Conservation (phyloP, 2,797 vertebrate species). For the Chromobotia macracanthus region DNA sequence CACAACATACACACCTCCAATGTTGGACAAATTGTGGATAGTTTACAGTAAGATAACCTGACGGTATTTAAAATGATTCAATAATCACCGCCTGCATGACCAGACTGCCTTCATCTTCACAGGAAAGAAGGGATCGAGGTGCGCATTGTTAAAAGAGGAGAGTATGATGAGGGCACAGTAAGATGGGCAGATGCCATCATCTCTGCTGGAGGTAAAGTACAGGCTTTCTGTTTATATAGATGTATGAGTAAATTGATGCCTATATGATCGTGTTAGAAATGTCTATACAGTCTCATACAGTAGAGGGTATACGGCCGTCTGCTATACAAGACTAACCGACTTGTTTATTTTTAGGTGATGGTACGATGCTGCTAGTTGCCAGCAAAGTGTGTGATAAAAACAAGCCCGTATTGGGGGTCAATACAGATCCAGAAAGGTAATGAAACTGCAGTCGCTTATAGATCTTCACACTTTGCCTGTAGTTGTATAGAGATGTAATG, state of each 20-base stretch:
- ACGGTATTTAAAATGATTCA: background rate
- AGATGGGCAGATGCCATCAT: slow-evolving; percentile 94
- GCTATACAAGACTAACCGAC: background rate
- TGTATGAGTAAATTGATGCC: too few relatives aligned
- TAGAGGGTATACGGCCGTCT: background rate
- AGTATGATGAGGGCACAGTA: slow-evolving; percentile 90
- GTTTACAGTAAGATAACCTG: slow-evolving; percentile 83
- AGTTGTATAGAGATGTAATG: background rate
- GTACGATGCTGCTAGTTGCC: slow-evolving; percentile 96
- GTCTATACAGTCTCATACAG: background rate
- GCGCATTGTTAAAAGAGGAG: slow-evolving; percentile 88
- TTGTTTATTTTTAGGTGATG: slow-evolving; percentile 82
- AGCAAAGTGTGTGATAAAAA: slow-evolving; percentile 93
- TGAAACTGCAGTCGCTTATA: background rate
- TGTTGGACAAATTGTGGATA: slow-evolving; percentile 87
- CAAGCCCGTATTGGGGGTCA: slow-evolving; percentile 95
- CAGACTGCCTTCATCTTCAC: background rate
- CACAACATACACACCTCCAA: slow-evolving; percentile 93
- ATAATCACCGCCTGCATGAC: background rate
- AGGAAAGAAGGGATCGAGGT: slow-evolving; percentile 90
- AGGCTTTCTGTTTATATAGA: background rate
- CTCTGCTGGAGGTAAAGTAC: slow-evolving; percentile 89
- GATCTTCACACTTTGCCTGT: background rate
- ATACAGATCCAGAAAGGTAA: slow-evolving; percentile 98
- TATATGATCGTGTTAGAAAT: background rate